Base-by-base conservation (phyloP, 2,113 vertebrate genomes). In the Cryptomyrus ogoouensis region DNA sequence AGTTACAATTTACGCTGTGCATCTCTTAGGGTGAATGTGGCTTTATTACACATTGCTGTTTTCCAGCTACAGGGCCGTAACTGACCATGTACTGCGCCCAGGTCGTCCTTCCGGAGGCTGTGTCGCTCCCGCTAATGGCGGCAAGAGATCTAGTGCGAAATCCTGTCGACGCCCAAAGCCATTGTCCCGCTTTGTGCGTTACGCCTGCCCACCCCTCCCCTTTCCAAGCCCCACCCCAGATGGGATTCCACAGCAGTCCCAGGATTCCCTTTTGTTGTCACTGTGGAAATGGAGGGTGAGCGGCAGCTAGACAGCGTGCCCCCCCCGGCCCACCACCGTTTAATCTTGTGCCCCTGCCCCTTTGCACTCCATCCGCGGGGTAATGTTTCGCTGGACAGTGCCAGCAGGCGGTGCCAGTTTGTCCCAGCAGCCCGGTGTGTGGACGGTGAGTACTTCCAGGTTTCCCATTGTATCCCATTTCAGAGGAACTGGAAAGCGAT, bases 101-200 rank as follows among this genome's bases (percentile, higher is more conserved):
- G 66, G 66, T 12, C n/a, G 66, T 74, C 56, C 27, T 77, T 17
- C 27, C 27, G 5, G 27, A 77, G 70, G 70, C 31, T 39, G 12
- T 35, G 66, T 74, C 66, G 35, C 66, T 74, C 66, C 24, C 2
- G 24, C 44, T 47, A 35, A 47, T 52, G 17, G 88, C 19, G 47
- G 3, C 5, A 47, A 47, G 5, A n/a, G 89, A 42, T 39, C 27
- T 21, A 13, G 21, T 27, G 62, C 9, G 21, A 56, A 44, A 46
- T 89, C 42, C 47, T 19, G 66, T n/a, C 66, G 52, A 24, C 53
- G 50, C 52, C 35, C 94, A 94, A 62, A 94, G 87, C 95, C 94
- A 94, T 93, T 93, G 31, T 91, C 91, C 88, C 90, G 84, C 91
- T 92, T 91, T 91, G 49, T 90, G 52, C 35, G 49, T 91, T 91